These are phyloP conservation scores for Spilogale gracilis DNA, from an alignment of 2,113 vertebrate genomes.

Conservation along the genomic window DNA sequence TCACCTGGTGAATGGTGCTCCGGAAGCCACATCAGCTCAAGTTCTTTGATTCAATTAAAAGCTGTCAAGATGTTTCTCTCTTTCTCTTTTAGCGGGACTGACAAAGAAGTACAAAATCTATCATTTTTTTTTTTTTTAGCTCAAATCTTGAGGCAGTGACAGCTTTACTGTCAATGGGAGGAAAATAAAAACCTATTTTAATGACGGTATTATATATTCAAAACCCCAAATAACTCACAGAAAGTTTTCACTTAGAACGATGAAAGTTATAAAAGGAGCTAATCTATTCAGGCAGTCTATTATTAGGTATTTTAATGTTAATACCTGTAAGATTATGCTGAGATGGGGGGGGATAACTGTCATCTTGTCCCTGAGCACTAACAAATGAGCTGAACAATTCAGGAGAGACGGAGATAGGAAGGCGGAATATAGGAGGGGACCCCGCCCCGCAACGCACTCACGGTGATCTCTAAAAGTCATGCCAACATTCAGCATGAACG, in stretches of 20 bases:
- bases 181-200: constrained; percentile 35
- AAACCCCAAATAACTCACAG: constrained; percentile 64
- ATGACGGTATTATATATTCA: constrained; percentile 63
- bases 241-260: constrained; percentile 66
- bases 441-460: neutral
- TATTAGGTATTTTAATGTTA: constrained; percentile 59
- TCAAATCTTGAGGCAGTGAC: constrained; percentile 59
- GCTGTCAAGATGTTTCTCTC: constrained; percentile 50
- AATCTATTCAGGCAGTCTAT: constrained; percentile 58
- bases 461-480: neutral
- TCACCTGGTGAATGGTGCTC: neutral
- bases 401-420: neutral
- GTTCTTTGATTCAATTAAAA: constrained; percentile 47
- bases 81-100: constrained; percentile 6
- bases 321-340: constrained; percentile 48
- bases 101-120: constrained; percentile 64
- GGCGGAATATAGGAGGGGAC: neutral
- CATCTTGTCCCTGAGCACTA: neutral
- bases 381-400: neutral
- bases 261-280: constrained; percentile 64
- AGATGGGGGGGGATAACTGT: neutral
- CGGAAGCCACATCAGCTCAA: neutral
- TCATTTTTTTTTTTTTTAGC: constrained; percentile 44
- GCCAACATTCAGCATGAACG: neutral
- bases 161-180: constrained; percentile 69